Evolutionary conservation across 1,140 invertebrate species (phyloP).

Genomic region (Nephila pilipes): DNA sequence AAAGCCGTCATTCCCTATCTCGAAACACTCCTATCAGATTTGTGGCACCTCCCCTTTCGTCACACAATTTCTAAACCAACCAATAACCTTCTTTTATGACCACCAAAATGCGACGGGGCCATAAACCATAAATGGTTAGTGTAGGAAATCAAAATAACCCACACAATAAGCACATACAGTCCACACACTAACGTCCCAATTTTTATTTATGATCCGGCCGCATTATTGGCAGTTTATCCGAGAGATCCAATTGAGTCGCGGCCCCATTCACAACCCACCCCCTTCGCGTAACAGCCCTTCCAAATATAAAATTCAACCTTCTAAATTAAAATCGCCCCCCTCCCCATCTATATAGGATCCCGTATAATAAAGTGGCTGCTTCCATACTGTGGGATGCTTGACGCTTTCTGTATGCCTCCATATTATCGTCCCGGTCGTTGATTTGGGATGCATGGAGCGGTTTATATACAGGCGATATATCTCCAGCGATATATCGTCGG

Average conservation of each 20-base stretch:
- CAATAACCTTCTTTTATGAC: constrained; percentile 63
- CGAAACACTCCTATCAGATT: constrained; percentile 29
- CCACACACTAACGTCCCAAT: constrained; percentile 37
- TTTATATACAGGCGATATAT: constrained; percentile 53
- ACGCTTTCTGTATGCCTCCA: constrained; percentile 11
- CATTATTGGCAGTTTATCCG: constrained; percentile 50
- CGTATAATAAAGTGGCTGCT: constrained; percentile 13
- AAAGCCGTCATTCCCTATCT: not conserved
- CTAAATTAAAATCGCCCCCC: constrained; percentile 59
- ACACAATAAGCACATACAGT: constrained; percentile 51
- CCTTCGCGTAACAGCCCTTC: not conserved
- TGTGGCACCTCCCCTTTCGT: constrained; percentile 32
- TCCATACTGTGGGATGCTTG: not conserved
- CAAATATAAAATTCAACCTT: constrained; percentile 66
- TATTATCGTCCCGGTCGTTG: not conserved
- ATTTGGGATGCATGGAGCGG: not conserved
- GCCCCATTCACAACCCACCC: not conserved
- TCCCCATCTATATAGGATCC: not conserved
- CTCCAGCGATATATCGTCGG: not conserved
- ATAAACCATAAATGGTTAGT: constrained; percentile 69
- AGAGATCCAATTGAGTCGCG: constrained; percentile 25
- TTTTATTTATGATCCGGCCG: constrained; percentile 42
- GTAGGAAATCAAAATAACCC: constrained; percentile 53
- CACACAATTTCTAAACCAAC: constrained; percentile 56
- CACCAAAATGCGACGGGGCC: constrained; percentile 34